Base-by-base conservation (phyloP, 2,888 invertebrate species). In the Acleris sparsana region DNA sequence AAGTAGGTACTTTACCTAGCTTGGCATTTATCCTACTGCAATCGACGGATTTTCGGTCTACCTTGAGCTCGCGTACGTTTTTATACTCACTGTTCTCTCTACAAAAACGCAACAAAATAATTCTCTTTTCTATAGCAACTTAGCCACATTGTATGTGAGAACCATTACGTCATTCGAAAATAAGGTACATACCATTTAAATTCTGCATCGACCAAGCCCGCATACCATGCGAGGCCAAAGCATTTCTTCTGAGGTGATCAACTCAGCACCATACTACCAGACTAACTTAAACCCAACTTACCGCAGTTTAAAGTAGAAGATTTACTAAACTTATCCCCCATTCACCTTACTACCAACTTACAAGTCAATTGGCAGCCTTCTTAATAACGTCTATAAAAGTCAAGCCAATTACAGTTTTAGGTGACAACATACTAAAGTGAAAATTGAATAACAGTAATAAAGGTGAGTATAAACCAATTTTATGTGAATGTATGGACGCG, bases 181-280 rank as follows among this genome's bases (percentile, higher is more conserved):
- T 57, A 49, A 58, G 56, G 56, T 55, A 65, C 53, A 13, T 51
- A 53, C 59, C 44, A 52, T 63, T 61, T 62, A 63, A 67, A 82
- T 80, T 82, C 79, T 76, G 73, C 69, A 67, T 75, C 70, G 77
- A 68, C 70, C 63, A 64, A 69, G 71, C 77, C 76, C 71, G 70
- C 87, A 85, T 86, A 82, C 85, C 83, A 69, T 62, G 74, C 85
- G 88, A 88, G 89, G 89, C 84, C 88, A 82, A 74, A 72, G 68
- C 76, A 86, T 88, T 87, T 88, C 87, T 88, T 87, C 78, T 82
- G 81, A 86, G 87, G 88, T 86, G 82, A 87, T 81, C 89, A 83
- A 86, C 79, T 86, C 70, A 67, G 13, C 33, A 5, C 22, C 11
- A 33, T 6, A 22, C 16, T 57, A 49, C 68, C 73, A 22, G 70